These are phyloP conservation scores for Drosophila colorata DNA, from an alignment of 2,888 invertebrate species.

Conservation along the genomic window DNA sequence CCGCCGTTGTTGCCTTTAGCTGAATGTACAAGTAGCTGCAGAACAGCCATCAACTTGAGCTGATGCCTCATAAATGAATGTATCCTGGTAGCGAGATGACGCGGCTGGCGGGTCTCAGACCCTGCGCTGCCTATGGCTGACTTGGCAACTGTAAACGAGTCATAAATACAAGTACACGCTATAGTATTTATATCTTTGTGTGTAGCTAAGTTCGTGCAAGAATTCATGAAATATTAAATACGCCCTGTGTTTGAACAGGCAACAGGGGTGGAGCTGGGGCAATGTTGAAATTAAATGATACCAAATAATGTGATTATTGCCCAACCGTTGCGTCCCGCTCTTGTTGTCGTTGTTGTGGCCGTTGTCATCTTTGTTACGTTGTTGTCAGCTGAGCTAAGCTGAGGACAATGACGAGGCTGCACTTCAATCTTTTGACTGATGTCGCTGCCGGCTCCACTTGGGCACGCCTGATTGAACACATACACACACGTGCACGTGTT, in stretches of 20 bases:
- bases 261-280: conserved; percentile 14
- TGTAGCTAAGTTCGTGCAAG: conserved; percentile 45
- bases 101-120: conserved; percentile 15
- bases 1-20: conserved; percentile 23
- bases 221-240: conserved; percentile 77
- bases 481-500: conserved; percentile 27
- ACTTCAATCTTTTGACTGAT: conserved; percentile 74
- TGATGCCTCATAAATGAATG: conserved; percentile 71
- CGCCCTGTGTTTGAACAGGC: conserved; percentile 40
- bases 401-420: conserved; percentile 63
- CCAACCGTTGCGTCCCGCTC: conserved; percentile 19
- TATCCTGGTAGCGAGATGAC: conserved; percentile 63
- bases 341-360: conserved; percentile 31
- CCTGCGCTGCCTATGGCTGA: conserved; percentile 43
- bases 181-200: conserved; percentile 44
- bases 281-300: conserved; percentile 76
- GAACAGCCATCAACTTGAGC: conserved; percentile 53
- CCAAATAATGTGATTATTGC: conserved; percentile 78
- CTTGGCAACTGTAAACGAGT: conserved; percentile 75
- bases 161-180: conserved; percentile 62
- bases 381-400: conserved; percentile 37
- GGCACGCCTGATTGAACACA: conserved; percentile 75
- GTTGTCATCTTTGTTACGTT: conserved; percentile 6
- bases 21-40: conserved; percentile 43
- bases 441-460: conserved; percentile 61